phyloP scores from a whole-genome alignment of 2,888 invertebrate genomes.

The Synergus umbraculus region DNA sequence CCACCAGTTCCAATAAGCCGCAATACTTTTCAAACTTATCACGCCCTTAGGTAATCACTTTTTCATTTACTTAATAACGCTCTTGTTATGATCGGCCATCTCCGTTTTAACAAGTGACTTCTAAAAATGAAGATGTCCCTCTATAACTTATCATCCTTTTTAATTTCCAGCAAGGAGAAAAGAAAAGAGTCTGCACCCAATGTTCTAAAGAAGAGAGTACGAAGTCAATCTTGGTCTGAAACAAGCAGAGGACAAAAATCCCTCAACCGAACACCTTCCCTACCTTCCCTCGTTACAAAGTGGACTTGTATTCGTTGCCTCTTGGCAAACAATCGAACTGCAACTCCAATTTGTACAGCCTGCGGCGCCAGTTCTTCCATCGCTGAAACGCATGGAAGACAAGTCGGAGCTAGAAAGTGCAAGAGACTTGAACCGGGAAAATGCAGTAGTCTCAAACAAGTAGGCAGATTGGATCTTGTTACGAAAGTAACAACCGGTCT shows the following conservation, averaged over 20 bases:
- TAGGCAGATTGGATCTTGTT: constrained; percentile 60
- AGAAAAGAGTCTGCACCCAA: constrained; percentile 54
- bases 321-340: constrained; percentile 83
- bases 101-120: constrained; percentile 9
- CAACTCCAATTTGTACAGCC: constrained; percentile 84
- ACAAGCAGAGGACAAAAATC: constrained; percentile 52
- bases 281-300: constrained; percentile 70
- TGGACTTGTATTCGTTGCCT: constrained; percentile 89
- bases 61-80: not conserved
- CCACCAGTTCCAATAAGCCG: constrained; percentile 11
- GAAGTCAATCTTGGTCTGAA: constrained; percentile 71
- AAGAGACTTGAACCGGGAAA: constrained; percentile 67
- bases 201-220: constrained; percentile 59
- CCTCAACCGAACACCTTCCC: constrained; percentile 68
- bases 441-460: constrained; percentile 64
- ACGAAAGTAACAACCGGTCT: constrained; percentile 65
- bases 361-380: constrained; percentile 81
- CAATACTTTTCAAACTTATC: constrained; percentile 3
- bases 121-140: too few species aligned
- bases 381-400: constrained; percentile 68
- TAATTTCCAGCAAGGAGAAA: constrained; percentile 57
- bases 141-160: constrained; percentile 10
- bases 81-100: not conserved
- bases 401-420: constrained; percentile 72
- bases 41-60: constrained; percentile 29